A percentile compares a stretch with the other conserved stretches of the same genome.
Conservation (phyloP, 2,113 vertebrate genomes). For the Hiodon tergisus region DNA sequence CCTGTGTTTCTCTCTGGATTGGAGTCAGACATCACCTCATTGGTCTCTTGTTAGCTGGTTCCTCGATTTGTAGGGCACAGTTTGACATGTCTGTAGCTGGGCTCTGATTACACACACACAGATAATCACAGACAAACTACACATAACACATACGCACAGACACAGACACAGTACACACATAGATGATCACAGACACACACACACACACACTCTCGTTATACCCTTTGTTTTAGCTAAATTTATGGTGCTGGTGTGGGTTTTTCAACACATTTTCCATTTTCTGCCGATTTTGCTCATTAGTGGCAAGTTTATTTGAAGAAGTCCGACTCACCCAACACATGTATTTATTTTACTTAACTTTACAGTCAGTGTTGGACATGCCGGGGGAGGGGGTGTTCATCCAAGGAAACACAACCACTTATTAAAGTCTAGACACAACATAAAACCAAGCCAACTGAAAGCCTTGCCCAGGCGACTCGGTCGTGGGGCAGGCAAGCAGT, state of each 20-base stretch:
- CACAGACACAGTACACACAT: background rate
- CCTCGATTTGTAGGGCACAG: too few relatives aligned
- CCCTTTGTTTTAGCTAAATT: slow-evolving; percentile 26
- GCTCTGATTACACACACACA: background rate
- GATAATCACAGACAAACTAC: background rate
- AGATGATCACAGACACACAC: background rate
- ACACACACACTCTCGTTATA: background rate
- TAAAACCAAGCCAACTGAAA: slow-evolving; percentile 40
- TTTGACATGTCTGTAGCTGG: too few relatives aligned
- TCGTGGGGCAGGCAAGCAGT: too few relatives aligned
- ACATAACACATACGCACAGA: background rate
- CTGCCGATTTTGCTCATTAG: slow-evolving; percentile 47
- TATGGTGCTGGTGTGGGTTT: slow-evolving; percentile 38
- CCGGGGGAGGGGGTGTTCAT: slow-evolving; percentile 46
- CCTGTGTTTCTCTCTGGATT: too few relatives aligned
- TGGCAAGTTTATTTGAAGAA: slow-evolving; percentile 50
- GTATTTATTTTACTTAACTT: slow-evolving; percentile 57
- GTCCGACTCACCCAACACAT: slow-evolving; percentile 48
- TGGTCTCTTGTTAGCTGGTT: too few relatives aligned
- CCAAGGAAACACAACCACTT: slow-evolving; percentile 76
- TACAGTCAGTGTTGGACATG: slow-evolving; percentile 68
- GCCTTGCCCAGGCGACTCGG: background rate
- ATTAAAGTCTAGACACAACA: slow-evolving; percentile 98
- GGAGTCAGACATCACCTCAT: too few relatives aligned
- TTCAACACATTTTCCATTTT: slow-evolving; percentile 37